Conservation (phyloP, 2,113 vertebrate genomes). For the Poeciliopsis turrubarensis region DNA sequence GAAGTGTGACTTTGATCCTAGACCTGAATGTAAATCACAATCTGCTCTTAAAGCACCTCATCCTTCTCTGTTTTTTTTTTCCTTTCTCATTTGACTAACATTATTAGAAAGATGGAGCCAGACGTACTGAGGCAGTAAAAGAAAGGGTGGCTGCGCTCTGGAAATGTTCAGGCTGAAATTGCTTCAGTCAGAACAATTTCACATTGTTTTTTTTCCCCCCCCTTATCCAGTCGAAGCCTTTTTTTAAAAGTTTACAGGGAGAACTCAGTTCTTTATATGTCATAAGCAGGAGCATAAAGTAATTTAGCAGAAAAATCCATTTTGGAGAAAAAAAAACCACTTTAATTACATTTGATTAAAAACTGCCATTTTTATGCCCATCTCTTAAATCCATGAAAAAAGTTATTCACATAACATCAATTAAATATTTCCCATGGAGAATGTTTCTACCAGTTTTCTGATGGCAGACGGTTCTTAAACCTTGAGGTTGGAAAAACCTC, state of each 20-base stretch:
- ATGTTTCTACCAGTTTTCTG: too few relatives aligned
- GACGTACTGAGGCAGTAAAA: background rate
- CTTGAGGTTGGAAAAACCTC: too few relatives aligned
- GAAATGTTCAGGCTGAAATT: constrained; percentile 11
- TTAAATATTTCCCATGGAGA: too few relatives aligned
- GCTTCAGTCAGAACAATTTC: constrained; percentile 30
- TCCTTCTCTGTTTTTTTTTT: background rate
- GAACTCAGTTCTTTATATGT: constrained; percentile 18
- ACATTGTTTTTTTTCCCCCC: constrained; percentile 10
- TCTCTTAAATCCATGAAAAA: too few relatives aligned
- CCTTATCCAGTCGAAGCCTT: background rate
- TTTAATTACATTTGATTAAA: too few relatives aligned
- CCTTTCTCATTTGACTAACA: constrained; percentile 23
- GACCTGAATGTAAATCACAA: constrained; percentile 69
- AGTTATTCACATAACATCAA: too few relatives aligned
- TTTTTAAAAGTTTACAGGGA: constrained; percentile 16
- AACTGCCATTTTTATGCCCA: too few relatives aligned
- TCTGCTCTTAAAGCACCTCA: constrained; percentile 34
- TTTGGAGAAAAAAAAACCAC: too few relatives aligned
- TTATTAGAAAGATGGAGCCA: constrained; percentile 31
- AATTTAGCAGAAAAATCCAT: too few relatives aligned
- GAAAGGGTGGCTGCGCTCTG: constrained; percentile 3
- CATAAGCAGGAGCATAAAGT: background rate
- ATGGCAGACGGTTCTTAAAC: too few relatives aligned
- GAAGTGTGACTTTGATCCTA: constrained; percentile 71